Conservation (phyloP, 2,113 vertebrate species). For the Tetrao urogallus region DNA sequence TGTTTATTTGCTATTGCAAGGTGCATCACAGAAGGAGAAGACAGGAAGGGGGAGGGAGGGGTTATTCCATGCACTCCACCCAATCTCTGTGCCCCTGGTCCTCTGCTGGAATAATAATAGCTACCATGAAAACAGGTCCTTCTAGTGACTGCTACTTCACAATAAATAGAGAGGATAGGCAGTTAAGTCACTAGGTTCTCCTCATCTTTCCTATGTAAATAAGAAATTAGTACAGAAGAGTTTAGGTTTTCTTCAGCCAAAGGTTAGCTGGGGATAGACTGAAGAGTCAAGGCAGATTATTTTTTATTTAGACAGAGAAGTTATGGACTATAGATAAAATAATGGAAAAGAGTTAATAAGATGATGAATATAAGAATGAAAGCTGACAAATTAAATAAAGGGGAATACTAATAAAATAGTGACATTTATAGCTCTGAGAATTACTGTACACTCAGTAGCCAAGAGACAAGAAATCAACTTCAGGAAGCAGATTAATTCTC, state of each 20-base stretch:
- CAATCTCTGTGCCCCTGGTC: neutral
- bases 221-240: neutral
- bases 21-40: neutral
- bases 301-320: neutral
- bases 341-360: neutral
- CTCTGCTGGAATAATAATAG: neutral
- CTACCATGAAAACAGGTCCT: neutral
- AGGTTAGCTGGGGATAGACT: neutral
- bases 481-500: neutral
- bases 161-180: neutral
- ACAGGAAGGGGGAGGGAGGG: neutral
- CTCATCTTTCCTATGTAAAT: neutral
- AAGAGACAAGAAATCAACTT: neutral
- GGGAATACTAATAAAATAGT: neutral
- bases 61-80: neutral
- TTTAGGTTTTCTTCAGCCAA: neutral
- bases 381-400: neutral
- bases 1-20: neutral
- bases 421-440: neutral
- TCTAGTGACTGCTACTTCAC: neutral
- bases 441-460: neutral
- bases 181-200: neutral
- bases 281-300: neutral
- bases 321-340: neutral
- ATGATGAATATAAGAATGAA: neutral